These are phyloP conservation scores for Seriola rivoliana DNA, from an alignment of 2,113 vertebrate species.

Conservation along the genomic window DNA sequence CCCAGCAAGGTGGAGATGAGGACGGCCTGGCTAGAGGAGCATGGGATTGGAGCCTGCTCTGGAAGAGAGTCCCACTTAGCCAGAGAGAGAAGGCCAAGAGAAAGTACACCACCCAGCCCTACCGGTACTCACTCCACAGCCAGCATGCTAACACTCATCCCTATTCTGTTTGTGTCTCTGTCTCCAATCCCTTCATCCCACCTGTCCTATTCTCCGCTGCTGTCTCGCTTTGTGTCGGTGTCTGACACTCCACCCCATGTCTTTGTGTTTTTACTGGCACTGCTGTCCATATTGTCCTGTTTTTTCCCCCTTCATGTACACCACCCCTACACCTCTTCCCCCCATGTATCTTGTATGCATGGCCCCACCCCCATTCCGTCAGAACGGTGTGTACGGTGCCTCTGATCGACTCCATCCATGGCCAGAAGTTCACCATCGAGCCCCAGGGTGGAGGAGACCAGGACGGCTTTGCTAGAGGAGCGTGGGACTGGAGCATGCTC, in stretches of 20 bases:
- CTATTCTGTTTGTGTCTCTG: conserved; percentile 81
- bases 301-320: not conserved
- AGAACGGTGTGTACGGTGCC: conserved; percentile 98
- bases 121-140: conserved; percentile 89
- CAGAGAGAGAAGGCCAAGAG: conserved; percentile 95
- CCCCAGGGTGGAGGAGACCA: conserved; percentile 96
- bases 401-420: conserved; percentile 97
- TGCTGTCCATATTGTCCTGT: conserved; percentile 38
- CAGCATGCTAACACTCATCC: conserved; percentile 75
- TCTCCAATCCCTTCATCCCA: conserved; percentile 74
- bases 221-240: conserved; percentile 28
- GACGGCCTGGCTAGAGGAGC: conserved; percentile 98
- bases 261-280: conserved; percentile 51
- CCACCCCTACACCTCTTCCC: conserved; percentile 13
- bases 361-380: conserved; percentile 73
- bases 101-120: conserved; percentile 95
- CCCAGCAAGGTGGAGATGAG: conserved; percentile 98
- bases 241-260: conserved; percentile 48
- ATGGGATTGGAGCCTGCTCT: conserved; percentile 99
- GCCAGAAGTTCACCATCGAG: conserved; percentile 90
- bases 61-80: conserved; percentile 96
- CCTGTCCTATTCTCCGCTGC: conserved; percentile 72
- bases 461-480: conserved; percentile 97
- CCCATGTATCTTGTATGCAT: conserved; percentile 60
- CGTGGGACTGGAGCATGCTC: conserved; percentile 99